Base-by-base conservation (phyloP, 2,888 invertebrate species). In the Machimus atricapillus region DNA sequence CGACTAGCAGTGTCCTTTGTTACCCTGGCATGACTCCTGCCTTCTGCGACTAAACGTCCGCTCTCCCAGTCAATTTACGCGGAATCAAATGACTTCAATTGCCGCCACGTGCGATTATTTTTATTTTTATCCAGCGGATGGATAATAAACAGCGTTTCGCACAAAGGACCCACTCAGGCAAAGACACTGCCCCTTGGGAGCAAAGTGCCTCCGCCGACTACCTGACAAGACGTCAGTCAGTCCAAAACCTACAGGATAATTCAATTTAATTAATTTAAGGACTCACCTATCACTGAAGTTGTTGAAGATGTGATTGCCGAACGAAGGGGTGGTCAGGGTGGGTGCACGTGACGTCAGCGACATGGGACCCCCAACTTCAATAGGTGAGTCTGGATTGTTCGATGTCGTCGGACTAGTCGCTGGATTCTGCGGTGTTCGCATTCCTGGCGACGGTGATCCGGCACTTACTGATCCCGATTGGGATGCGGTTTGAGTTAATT, bases 271-370 rank as follows among this genome's bases (percentile, higher is more conserved):
- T 79, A 23, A 56, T 52, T 46, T 37, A 58, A n/a, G 90, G 7
- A 90, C 94, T 93, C 90, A 94, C 94, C 93, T 93, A 89, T 94
- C 94, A 87, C 92, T 93, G 89, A 94, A 94, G 90, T 90, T 92
- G 52, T 95, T 95, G 92, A 96, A 96, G 90, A 96, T 94, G 91
- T 95, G 94, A 89, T 95, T 95, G 2, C 94, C 93, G 76, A 95
- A 95, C 31, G 91, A 90, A n/a, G 95, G 93, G 27, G 94, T 94
- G 16, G 95, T 94, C 23, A 93, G 91, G 91, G 90, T 93, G 90
- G 91, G 87, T 27, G 91, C 88, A 1, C 90, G 88, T 78, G 89
- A 87, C 87, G 92, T 92, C 88, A 93, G 89, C 66, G 92, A 92
- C 89, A 93, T 92, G 85, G 93, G 93, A 7, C 93, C 93, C 31